Evolutionary conservation across 1,140 invertebrate species (phyloP).

Genomic region (Penaeus vannamei): DNA sequence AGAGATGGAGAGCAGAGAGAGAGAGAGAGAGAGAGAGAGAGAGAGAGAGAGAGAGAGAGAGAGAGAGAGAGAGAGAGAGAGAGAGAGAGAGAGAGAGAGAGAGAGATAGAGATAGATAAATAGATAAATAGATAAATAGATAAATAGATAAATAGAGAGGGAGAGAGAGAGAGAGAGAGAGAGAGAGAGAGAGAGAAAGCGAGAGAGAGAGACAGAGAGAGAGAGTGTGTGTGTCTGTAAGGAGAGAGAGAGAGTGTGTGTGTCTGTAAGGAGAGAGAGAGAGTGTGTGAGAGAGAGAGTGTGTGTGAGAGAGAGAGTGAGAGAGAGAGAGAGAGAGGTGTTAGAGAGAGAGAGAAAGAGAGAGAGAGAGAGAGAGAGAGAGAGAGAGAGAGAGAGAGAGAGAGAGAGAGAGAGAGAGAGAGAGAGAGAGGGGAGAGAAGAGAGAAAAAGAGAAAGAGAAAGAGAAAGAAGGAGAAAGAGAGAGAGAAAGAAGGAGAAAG

Average conservation of each 20-base stretch:
- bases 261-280: neutral
- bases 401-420: slow-evolving; percentile 24
- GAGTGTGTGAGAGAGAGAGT: neutral
- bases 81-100: neutral
- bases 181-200: neutral
- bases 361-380: neutral
- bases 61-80: neutral
- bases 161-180: neutral
- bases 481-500: neutral
- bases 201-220: neutral
- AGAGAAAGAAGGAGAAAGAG: slow-evolving; percentile 12
- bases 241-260: neutral
- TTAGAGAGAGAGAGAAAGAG: neutral
- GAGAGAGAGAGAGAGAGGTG: neutral
- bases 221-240: neutral
- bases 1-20: neutral
- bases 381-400: neutral
- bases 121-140: too few relatives aligned
- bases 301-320: slow-evolving; percentile 7
- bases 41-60: neutral
- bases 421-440: slow-evolving; percentile 10
- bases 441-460: slow-evolving; percentile 12
- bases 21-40: neutral
- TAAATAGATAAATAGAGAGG: too few relatives aligned
- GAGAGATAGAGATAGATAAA: neutral